These are phyloP conservation scores for Ceyx margarethae DNA, from an alignment of 2,113 vertebrate genomes.

Conservation along the genomic window DNA sequence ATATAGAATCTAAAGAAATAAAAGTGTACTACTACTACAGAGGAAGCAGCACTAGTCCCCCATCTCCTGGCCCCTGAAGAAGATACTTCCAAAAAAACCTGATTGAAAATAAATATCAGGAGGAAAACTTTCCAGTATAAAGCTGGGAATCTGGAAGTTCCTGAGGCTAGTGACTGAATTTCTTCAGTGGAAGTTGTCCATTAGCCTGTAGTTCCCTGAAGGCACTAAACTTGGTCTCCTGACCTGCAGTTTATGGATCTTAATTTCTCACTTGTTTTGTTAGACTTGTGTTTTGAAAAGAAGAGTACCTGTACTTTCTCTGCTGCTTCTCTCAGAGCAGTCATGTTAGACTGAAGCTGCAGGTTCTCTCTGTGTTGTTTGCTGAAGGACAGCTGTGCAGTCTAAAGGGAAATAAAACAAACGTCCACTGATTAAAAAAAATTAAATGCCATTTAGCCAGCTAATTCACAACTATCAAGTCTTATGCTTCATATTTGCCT, in stretches of 20 bases:
- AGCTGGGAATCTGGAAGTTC: background rate
- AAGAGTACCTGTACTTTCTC: constrained; percentile 66
- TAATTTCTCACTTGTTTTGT: background rate
- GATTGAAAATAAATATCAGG: background rate
- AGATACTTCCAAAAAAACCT: background rate
- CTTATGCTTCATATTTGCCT: background rate
- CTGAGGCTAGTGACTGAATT: background rate
- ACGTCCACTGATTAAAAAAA: background rate
- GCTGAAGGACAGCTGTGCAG: constrained; percentile 54
- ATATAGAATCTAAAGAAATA: background rate
- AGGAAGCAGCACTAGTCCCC: background rate
- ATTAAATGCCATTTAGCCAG: background rate
- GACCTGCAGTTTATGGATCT: background rate
- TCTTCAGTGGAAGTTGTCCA: background rate
- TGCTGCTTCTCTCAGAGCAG: constrained; percentile 59
- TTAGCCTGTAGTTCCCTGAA: background rate
- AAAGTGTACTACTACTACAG: background rate
- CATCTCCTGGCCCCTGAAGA: background rate
- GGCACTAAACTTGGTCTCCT: background rate
- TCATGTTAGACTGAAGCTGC: constrained; percentile 57
- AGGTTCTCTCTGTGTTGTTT: constrained; percentile 68
- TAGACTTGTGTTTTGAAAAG: background rate
- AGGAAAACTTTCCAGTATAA: background rate
- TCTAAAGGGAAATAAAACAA: constrained; percentile 42
- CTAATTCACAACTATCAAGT: background rate